Base-by-base conservation (phyloP, 2,888 invertebrate genomes). In the Mechanitis messenoides region DNA sequence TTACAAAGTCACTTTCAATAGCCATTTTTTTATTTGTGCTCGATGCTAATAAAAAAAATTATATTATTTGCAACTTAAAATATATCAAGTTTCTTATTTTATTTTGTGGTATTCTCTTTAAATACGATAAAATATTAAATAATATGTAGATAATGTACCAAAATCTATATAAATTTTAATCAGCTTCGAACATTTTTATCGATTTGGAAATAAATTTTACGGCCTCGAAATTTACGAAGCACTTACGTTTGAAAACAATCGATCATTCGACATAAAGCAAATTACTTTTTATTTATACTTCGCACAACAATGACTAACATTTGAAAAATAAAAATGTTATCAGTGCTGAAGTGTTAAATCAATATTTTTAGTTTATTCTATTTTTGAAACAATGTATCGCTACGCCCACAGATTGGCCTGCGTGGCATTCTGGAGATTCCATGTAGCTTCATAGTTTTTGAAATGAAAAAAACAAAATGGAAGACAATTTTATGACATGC, bases 171-270 rank as follows among this genome's bases (percentile, higher is more conserved):
- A 42, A 42, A 42, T 42, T 6, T 3, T 57, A 46, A 46, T 58
- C 2, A 47, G 12, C 35, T 11, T 47, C n/a, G 53, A 45, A 71
- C 59, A 63, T 67, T 69, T 68, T 62, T 70, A 72, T 74, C 67
- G 72, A 73, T 74, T 74, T 69, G 58, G 60, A 64, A 65, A 70
- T 74, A 72, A 72, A 72, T 71, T 73, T 74, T 70, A 73, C 69
- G 59, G 66, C 60, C 65, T 65, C 68, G 65, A 71, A 71, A 65
- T 76, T 75, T 77, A 76, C 72, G 73, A 70, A 72, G 56, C 68
- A 63, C 63, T 75, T 69, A 68, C 66, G 64, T 68, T 74, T 67
- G 62, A 67, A 71, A 76, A 76, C 74, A 77, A 77, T 78, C 69
- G 71, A 73, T 72, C 70, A 71, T 72, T 76, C 66, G 67, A 64